Base-by-base conservation (phyloP, 1,140 invertebrate genomes). In the Drosophila littoralis region DNA sequence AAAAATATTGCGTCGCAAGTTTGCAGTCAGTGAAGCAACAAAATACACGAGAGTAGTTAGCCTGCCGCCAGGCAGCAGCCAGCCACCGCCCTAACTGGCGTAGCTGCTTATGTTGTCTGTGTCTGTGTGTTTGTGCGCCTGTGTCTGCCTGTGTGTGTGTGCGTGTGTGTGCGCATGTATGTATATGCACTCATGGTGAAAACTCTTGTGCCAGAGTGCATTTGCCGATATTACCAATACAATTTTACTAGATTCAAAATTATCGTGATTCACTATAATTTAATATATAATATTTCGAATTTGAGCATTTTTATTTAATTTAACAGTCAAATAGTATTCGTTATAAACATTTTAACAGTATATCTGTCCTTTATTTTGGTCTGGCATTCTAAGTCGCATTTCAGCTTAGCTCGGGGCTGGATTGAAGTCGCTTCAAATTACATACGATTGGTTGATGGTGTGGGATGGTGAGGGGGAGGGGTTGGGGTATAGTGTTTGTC, bases 41-140 rank as follows among this genome's bases (percentile, higher is more conserved):
- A 64, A 59, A 45, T 46, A 46, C 28, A 59, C 6, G 15, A 72
- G 40, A 59, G 36, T 58, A 42, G 63, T 45, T 43, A 68, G 43
- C 75, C 52, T 71, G 45, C 77, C 54, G 75, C 48, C 73, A 73
- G 68, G 63, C 82, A 17, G 51, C 54, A 86, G 82, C 84, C 83
- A 88, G 82, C 84, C 83, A 88, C 83, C 83, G 83, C 83, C 83
- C 83, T 79, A 86, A 77, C 82, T 88, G 83, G 80, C 83, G 82
- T 76, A 74, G 80, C 61, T 64, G 73, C 73, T 75, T 83, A 86
- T 73, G 65, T 89, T 48, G 17, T 48, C 79, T 55, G 75, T 69
- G 61, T 75, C 65, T 81, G 45, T 66, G 52, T 67, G 38, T 15
- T 33, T 7, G 10, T 43, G 40, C 7, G 33, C 36, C 17, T 54